These are phyloP conservation scores for Drosophila novamexicana DNA, from an alignment of 1,140 invertebrate species.

Conservation along the genomic window DNA sequence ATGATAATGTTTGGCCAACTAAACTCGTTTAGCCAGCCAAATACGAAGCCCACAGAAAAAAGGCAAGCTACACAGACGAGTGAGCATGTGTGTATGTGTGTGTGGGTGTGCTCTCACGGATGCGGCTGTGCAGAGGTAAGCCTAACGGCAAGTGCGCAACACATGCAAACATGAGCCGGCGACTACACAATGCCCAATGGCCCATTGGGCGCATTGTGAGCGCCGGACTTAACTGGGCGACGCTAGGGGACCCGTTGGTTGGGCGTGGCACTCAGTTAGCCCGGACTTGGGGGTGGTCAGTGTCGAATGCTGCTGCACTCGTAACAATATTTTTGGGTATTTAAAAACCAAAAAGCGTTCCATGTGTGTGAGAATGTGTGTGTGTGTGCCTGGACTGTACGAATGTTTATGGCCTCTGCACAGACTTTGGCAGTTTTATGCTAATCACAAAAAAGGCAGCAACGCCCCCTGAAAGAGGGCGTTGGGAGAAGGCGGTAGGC, in stretches of 20 bases:
- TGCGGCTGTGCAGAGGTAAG: slow-evolving; percentile 62
- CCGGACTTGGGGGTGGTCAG: slow-evolving; percentile 30
- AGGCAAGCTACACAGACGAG: slow-evolving; percentile 7
- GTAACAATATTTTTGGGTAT: slow-evolving; percentile 73
- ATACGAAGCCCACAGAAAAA: slow-evolving; percentile 42
- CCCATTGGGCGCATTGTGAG: slow-evolving; percentile 64
- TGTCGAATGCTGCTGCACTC: slow-evolving; percentile 49
- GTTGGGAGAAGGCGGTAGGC: slow-evolving; percentile 2
- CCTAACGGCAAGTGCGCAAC: slow-evolving; percentile 58
- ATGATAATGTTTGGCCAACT: slow-evolving; percentile 82
- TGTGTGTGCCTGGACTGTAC: slow-evolving; percentile 29
- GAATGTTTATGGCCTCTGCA: slow-evolving; percentile 61
- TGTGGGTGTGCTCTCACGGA: slow-evolving; percentile 9
- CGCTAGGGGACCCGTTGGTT: background rate
- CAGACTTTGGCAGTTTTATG: slow-evolving; percentile 79
- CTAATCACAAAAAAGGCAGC: slow-evolving; percentile 76
- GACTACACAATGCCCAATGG: slow-evolving; percentile 31
- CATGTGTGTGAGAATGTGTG: slow-evolving; percentile 35
- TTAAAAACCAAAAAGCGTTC: slow-evolving; percentile 56
- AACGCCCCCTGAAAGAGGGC: slow-evolving; percentile 15
- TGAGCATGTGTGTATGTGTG: background rate
- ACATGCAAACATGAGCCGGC: slow-evolving; percentile 61
- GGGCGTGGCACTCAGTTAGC: slow-evolving; percentile 18
- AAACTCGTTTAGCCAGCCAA: slow-evolving; percentile 78
- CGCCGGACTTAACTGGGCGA: slow-evolving; percentile 17